Conservation (phyloP, 2,113 vertebrate species). For the Capreolus pygargus region DNA sequence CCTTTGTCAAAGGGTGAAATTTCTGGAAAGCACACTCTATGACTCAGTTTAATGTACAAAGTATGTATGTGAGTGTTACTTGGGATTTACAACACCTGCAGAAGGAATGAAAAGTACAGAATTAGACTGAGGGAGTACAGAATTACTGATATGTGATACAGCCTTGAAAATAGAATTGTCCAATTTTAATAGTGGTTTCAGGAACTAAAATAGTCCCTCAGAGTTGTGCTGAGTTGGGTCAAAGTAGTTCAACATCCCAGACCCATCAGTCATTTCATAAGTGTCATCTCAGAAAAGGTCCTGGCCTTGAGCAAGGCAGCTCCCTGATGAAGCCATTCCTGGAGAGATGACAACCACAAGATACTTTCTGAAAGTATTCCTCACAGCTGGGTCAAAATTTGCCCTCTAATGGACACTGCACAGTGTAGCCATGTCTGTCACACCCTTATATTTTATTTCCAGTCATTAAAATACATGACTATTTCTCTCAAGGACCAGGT, state of each 20-base stretch:
- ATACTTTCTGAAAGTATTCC: not conserved
- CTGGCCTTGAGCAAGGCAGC: not conserved
- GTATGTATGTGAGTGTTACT: not conserved
- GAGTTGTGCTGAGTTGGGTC: not conserved
- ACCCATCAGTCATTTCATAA: not conserved
- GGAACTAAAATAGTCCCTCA: no score
- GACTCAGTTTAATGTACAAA: not conserved
- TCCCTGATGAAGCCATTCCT: not conserved
- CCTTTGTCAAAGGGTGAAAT: not conserved
- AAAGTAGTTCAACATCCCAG: not conserved
- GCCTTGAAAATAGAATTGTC: not conserved
- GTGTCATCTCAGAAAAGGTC: not conserved
- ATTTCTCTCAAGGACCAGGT: rapidly evolving
- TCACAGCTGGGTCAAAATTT: no score
- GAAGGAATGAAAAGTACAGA: not conserved
- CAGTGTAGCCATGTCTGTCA: not conserved
- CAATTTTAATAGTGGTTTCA: not conserved
- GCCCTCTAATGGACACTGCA: not conserved
- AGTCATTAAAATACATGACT: not conserved
- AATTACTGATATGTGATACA: no score
- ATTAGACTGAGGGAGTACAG: not conserved
- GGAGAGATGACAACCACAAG: not conserved
- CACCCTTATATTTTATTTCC: not conserved
- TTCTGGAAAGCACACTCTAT: not conserved
- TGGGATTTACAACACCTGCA: not conserved